Conservation (phyloP, 2,113 vertebrate genomes). For the Mobula hypostoma region DNA sequence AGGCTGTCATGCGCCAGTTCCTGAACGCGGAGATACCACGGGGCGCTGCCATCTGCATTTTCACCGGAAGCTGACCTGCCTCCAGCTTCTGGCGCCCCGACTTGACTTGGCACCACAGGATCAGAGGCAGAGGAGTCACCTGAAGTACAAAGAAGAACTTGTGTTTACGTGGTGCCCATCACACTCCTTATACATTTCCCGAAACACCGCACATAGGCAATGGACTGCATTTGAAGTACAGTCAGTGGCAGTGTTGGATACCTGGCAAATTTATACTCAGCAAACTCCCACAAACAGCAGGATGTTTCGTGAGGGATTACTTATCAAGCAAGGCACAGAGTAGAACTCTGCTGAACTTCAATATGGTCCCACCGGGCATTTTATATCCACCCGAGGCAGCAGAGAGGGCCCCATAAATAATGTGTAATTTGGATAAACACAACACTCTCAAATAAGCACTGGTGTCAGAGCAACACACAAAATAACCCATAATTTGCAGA, state of each 20-base stretch:
- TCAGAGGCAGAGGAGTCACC: slow-evolving; percentile 80
- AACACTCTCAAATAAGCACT: background rate
- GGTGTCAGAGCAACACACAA: background rate
- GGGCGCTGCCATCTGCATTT: slow-evolving; percentile 76
- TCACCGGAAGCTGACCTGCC: slow-evolving; percentile 78
- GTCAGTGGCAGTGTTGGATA: background rate
- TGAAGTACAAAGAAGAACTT: slow-evolving; percentile 46
- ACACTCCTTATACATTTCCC: background rate
- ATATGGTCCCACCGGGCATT: background rate
- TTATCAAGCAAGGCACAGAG: background rate
- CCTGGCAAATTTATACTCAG: background rate
- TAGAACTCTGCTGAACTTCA: background rate
- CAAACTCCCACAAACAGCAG: background rate
- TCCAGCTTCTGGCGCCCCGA: slow-evolving; percentile 75
- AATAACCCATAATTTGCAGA: too few relatives aligned
- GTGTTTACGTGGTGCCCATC: background rate
- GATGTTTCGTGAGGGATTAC: background rate
- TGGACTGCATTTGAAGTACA: background rate
- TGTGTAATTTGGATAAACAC: background rate
- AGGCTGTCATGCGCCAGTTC: slow-evolving; percentile 95
- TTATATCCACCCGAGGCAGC: background rate
- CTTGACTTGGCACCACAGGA: slow-evolving; percentile 85
- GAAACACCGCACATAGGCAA: background rate
- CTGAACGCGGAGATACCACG: slow-evolving; percentile 92
- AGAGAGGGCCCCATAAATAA: background rate